phyloP scores from a whole-genome alignment of 37 sponge, comb jelly and placozoan species.

The Lycopodina hypogea region DNA sequence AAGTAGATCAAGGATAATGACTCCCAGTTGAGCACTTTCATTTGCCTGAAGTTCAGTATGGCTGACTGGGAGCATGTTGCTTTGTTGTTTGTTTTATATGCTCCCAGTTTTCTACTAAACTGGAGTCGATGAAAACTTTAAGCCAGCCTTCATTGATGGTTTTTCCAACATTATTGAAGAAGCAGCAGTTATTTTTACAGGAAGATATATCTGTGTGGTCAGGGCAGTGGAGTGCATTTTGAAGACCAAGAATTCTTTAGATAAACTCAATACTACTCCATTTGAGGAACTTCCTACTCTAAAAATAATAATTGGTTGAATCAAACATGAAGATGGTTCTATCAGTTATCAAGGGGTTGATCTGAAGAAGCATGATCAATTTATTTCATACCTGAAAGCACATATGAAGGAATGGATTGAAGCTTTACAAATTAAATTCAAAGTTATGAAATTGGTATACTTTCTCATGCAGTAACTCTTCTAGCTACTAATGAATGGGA shows the following conservation, averaged over 20 bases:
- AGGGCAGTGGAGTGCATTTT: too few species aligned
- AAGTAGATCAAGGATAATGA: too few species aligned
- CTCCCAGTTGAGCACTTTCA: too few species aligned
- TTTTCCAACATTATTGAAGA: too few species aligned
- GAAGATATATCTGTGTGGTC: too few species aligned
- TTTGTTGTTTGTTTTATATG: too few species aligned
- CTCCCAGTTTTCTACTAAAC: too few species aligned
- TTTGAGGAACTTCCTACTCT: slow-evolving; percentile 58
- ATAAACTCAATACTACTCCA: slow-evolving; percentile 24
- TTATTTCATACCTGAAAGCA: neutral
- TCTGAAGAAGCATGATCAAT: neutral
- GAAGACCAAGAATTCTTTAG: slow-evolving; percentile 30
- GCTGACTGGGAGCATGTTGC: too few species aligned
- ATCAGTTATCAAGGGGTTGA: neutral
- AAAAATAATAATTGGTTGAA: slow-evolving; percentile 52
- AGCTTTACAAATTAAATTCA: slow-evolving; percentile 33
- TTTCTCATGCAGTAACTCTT: slow-evolving; percentile 45
- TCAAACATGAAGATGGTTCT: slow-evolving; percentile 32
- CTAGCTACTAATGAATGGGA: slow-evolving; percentile 79
- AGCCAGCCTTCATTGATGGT: too few species aligned
- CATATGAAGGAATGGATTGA: neutral
- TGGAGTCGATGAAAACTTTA: too few species aligned
- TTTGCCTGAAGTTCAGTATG: too few species aligned
- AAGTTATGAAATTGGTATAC: slow-evolving; percentile 19
- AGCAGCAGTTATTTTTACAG: too few species aligned